Base-by-base conservation (phyloP, 2,888 invertebrate species). In the Pocota personata region DNA sequence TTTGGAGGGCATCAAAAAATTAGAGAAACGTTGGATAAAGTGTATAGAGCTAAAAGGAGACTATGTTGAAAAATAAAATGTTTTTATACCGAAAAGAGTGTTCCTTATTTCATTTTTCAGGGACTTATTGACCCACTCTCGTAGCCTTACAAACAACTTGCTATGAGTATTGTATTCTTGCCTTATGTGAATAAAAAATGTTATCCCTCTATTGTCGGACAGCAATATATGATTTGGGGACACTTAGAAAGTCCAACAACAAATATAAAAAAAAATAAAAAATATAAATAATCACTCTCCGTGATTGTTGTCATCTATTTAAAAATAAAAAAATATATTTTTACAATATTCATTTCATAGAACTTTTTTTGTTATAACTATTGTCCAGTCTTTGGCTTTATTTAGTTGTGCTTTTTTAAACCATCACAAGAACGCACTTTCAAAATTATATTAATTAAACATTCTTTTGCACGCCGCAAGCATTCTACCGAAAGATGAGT, bases 391-490 rank as follows among this genome's bases (percentile, higher is more conserved):
- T 48, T 30, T 16, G 21, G n/a, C 40, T 82, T 62, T 60, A 35
- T 58, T 71, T 37, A n/a, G 57, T 66, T 52, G 73, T 69, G 69
- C 69, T 52, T 75, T 71, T 69, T 30, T 19, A 55, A 3, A n/a
- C 21, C 10, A 71, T 30, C 52, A 21, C 73, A 67, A 77, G 27
- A 58, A 69, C 27, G 43, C 75, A 72, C 76, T 46, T 60, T 21
- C 55, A 58, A 83, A 62, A 48, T 64, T 82, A 52, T 77, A 64
- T 82, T 27, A 37, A 83, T 58, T 72, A 14, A 66, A n/a, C 60
- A 19, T 76, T 77, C 86, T 84, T 88, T 89, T 88, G 89, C 89
- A 88, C 89, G 89, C 89, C 87, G 88, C 88, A 87, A 88, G 87
- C 84, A 64, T 80, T 76, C 48, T 80, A 80, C 76, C 71, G 76